Evolutionary conservation across 2,888 invertebrate genomes (phyloP).

Genomic region (Sphaeridia pumilis): DNA sequence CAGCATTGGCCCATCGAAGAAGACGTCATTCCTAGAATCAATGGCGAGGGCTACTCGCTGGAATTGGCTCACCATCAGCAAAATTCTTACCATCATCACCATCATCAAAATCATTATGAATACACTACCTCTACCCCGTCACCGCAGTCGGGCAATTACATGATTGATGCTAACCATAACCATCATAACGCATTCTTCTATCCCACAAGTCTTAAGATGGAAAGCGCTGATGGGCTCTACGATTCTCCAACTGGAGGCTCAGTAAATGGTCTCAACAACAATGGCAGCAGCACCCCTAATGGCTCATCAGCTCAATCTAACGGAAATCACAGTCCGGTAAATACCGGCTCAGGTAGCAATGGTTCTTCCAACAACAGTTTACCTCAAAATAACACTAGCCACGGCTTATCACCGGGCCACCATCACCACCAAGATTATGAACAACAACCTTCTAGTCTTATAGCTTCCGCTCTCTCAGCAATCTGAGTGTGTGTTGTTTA

Average conservation of each 20-base stretch:
- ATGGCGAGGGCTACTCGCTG: slow-evolving; percentile 3
- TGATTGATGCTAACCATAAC: slow-evolving; percentile 31
- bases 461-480: too few species aligned
- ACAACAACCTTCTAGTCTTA: slow-evolving; percentile 35
- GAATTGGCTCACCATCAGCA: slow-evolving; percentile 9
- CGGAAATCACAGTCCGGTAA: slow-evolving; percentile 15
- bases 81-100: slow-evolving; percentile 19
- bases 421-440: slow-evolving; percentile 17
- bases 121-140: slow-evolving; percentile 22
- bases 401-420: slow-evolving; percentile 8
- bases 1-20: slow-evolving; percentile 13
- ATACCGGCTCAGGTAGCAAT: slow-evolving; percentile 12
- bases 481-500: too few species aligned
- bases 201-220: slow-evolving; percentile 24
- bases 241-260: slow-evolving; percentile 6
- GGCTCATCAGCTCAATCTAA: too few species aligned
- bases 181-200: slow-evolving; percentile 28
- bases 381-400: slow-evolving; percentile 18
- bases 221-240: slow-evolving; percentile 17
- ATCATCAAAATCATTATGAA: too few species aligned
- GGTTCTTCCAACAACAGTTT: slow-evolving; percentile 13
- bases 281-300: slow-evolving; percentile 9
- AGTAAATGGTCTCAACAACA: slow-evolving; percentile 8
- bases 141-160: slow-evolving; percentile 11
- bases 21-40: neutral